Evolutionary conservation across 2,888 invertebrate species (phyloP), one percentile per base, ranked within the genome.

Genomic region (Tortricodes alternella): DNA sequence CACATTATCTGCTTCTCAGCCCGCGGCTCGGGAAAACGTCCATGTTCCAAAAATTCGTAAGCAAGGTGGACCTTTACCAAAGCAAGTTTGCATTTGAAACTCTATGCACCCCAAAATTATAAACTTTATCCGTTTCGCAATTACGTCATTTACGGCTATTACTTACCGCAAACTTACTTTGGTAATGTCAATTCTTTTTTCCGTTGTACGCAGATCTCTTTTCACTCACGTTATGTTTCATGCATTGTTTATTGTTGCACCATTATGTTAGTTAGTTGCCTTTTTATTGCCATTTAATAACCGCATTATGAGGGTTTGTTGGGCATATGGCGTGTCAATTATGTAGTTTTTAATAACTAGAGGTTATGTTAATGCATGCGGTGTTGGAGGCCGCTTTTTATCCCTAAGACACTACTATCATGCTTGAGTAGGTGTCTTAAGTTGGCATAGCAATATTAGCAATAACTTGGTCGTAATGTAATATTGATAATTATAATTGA

Each of bases 131-230:
- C 27, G 32, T 49, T 35, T 46, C n/a, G 15, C 35, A 46, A 39
- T 56, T 35, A 37, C 38, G 38, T 37, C 32, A 35, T 23, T 44
- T 51, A 51, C 32, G 38, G 29, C 46, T 55, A 48, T 34, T 52
- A 29, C 59, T 57, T 58, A 61, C 53, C 61, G 61, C 62, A 59
- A 55, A 65, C 65, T 62, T 62, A 63, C 62, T 50, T 62, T 65
- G 58, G 62, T 60, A 46, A 39, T 62, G 61, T 46, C 59, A 57
- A 63, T 64, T 66, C 29, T 66, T 65, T 71, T 66, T 73, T 74
- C 67, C 66, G 67, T 67, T 75, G 71, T 78, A 80, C 86, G 87
- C 88, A 88, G 85, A 88, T 87, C 85, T 81, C 80, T 80, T 76
- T 79, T 75, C 77, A 78, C 80, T 84, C 84, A 83, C 80, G 78